phyloP scores from a whole-genome alignment of 23 tunicate species.

The Styela plicata region DNA sequence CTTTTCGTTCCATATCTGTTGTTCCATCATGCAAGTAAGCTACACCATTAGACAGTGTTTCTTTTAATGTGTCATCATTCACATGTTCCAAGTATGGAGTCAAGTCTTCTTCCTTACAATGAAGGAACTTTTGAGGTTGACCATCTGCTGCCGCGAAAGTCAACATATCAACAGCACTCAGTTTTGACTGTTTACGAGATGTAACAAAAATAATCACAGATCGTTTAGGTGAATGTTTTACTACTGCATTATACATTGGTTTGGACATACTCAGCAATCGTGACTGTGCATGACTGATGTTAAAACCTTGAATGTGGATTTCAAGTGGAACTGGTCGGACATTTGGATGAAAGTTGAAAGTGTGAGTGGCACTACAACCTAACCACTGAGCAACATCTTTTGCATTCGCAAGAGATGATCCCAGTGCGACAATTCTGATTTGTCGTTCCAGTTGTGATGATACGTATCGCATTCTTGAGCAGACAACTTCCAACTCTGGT shows the following conservation, averaged over 20 bases:
- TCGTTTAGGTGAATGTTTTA: conserved; percentile 72
- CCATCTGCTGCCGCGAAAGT: conserved; percentile 97
- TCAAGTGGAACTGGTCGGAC: conserved; percentile 95
- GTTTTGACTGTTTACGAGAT: conserved; percentile 89
- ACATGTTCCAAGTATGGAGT: conserved; percentile 84
- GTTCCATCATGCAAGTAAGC: conserved; percentile 96
- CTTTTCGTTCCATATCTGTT: conserved; percentile 63
- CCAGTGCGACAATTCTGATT: conserved; percentile 85
- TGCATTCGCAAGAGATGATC: conserved; percentile 95
- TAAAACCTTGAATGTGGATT: conserved; percentile 95
- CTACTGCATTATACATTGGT: conserved; percentile 93
- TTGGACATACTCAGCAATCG: conserved; percentile 90
- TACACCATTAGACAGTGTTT: conserved; percentile 83
- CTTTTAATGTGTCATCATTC: conserved; percentile 83
- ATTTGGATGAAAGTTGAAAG: conserved; percentile 95
- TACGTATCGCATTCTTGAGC: conserved; percentile 96
- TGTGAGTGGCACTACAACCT: conserved; percentile 80
- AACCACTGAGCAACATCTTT: conserved; percentile 97
- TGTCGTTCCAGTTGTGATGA: conserved; percentile 89
- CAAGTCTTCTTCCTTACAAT: conserved; percentile 84
- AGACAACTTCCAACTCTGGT: conserved; percentile 95
- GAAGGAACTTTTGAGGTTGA: conserved; percentile 74
- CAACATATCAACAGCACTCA: conserved; percentile 95
- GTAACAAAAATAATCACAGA: conserved; percentile 85
- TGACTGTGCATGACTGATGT: conserved; percentile 87